Conservation (phyloP, 2,888 invertebrate species). For the Elaeidobius kamerunicus region DNA sequence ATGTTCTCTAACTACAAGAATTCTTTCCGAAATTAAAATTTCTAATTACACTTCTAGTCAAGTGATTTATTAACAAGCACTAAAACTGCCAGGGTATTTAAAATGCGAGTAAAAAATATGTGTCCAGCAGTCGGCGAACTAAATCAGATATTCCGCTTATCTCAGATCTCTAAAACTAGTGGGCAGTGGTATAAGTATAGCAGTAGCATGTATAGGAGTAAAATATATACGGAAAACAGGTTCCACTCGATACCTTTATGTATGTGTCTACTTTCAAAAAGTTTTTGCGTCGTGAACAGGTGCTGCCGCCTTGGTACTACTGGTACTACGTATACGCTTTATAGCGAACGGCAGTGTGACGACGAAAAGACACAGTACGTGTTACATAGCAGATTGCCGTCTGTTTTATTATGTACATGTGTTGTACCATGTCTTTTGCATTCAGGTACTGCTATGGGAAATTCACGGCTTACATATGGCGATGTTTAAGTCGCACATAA, state of each 20-base stretch:
- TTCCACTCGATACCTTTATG: conserved; percentile 29
- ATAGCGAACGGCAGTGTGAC: conserved; percentile 10
- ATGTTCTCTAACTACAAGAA: no score
- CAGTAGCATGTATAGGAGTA: conserved; percentile 22
- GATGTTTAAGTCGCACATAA: no score
- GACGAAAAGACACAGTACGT: conserved; percentile 22
- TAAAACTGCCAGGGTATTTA: conserved; percentile 27
- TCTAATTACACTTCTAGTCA: neutral
- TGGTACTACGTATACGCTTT: conserved; percentile 10
- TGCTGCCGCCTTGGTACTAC: conserved; percentile 24
- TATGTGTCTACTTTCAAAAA: conserved; percentile 32
- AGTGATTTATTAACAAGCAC: conserved; percentile 9
- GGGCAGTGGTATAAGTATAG: conserved; percentile 20
- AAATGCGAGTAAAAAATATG: conserved; percentile 15
- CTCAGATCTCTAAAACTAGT: conserved; percentile 23
- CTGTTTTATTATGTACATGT: conserved; percentile 12
- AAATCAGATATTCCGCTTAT: conserved; percentile 28
- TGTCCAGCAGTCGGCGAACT: conserved; percentile 24
- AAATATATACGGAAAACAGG: conserved; percentile 32
- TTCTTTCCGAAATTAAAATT: no score
- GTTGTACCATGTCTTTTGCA: conserved; percentile 17
- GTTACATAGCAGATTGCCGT: conserved; percentile 23
- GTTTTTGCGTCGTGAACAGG: conserved; percentile 30
- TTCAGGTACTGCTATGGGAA: conserved; percentile 14
- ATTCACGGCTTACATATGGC: conserved; percentile 10